Evolutionary conservation across 1,140 invertebrate species (phyloP), one percentile per base, ranked within the genome.

Genomic region (Drosophila sechellia): DNA sequence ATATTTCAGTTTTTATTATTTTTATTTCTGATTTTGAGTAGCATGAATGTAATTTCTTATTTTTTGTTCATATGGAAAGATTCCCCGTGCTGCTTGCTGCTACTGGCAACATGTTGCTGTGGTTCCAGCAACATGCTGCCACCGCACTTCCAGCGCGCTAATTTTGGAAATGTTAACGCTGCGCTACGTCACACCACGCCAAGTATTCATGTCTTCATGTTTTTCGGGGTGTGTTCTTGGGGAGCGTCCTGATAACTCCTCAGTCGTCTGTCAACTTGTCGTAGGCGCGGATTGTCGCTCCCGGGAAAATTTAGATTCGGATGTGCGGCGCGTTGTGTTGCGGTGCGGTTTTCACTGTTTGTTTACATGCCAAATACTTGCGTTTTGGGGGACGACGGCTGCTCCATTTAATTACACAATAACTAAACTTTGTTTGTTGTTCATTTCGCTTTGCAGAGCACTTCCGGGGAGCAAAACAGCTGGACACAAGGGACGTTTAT

Each of bases 241-340:
- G 40, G 50, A 53, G 59, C 53, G 64, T 59, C 55, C 61, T 69
- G 77, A 69, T 35, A 48, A 39, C 45, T 64, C 70, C 73, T 77
- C 66, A 87, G 85, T 87, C 79, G 72, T 46, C 63, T 87, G 76
- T 84, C 84, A 87, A 89, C 84, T 89, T 77, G 71, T 76, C 75
- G 58, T 81, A 72, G 66, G 63, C 71, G 53, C 69, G 70, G 43
- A 50, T 59, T 58, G 55, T 76, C n/a, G 53, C 42, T 48, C 39
- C 17, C 46, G 34, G 40, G 35, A 42, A 61, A 13, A 8, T 17
- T 20, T 4, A 45, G 42, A 45, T 45, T 45, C 17, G 17, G 5
- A 17, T 42, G 31, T 31, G 37, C 12, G 11, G 1, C 13, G 13
- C 11, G 3, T 39, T 5, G 15, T 10, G 17, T n/a, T 55, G 25